Conservation (phyloP, 2,797 vertebrate species). For the Neosilurus hyrtlii region DNA sequence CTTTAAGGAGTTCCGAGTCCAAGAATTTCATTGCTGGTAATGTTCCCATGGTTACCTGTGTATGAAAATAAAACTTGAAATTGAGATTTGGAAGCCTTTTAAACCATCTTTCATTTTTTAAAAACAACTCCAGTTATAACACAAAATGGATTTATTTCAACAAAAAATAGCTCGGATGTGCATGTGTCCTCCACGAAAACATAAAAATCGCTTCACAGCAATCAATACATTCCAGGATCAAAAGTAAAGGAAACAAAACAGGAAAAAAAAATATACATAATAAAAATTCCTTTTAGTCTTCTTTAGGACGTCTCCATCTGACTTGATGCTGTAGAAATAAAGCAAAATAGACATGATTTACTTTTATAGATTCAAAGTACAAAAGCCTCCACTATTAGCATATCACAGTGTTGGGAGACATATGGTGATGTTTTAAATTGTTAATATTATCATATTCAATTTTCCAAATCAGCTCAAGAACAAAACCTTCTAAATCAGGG, state of each 20-base stretch:
- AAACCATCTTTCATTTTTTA: neutral
- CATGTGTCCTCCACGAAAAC: constrained; percentile 1
- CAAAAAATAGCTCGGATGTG: constrained; percentile 23
- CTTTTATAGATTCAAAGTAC: neutral
- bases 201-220: constrained; percentile 30
- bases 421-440: neutral
- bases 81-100: neutral
- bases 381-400: neutral
- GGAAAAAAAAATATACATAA: neutral
- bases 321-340: constrained; percentile 64
- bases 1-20: too few species aligned
- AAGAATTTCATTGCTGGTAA: too few species aligned
- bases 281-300: constrained; percentile 40
- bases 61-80: too few species aligned
- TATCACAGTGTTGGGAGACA: neutral
- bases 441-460: neutral
- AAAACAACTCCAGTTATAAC: neutral
- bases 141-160: neutral
- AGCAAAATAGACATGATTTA: neutral
- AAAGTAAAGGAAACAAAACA: constrained; percentile 48
- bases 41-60: too few species aligned
- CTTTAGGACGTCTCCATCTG: constrained; percentile 76
- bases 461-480: neutral
- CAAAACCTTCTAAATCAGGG: neutral
- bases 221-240: neutral